Percentiles rank a stretch among this genome's conserved stretches.
Conservation (phyloP, 2,888 invertebrate genomes). For the Timema podura region DNA sequence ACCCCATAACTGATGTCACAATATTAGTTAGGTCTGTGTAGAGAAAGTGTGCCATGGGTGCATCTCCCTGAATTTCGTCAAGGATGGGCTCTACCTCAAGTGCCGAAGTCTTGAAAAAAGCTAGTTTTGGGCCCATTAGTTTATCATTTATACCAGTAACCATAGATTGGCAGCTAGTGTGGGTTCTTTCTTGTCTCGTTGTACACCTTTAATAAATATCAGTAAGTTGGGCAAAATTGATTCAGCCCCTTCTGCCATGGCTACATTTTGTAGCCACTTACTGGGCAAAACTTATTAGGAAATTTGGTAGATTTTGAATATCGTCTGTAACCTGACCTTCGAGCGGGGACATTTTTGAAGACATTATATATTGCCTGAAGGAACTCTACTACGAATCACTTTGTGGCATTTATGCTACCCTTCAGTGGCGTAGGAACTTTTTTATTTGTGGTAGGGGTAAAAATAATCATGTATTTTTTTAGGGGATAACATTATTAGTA, state of each 20-base stretch:
- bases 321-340: conserved; percentile 22
- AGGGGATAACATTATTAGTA: too few species aligned
- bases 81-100: conserved; percentile 27
- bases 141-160: conserved; percentile 21
- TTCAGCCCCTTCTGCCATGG: conserved; percentile 28
- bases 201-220: conserved; percentile 19
- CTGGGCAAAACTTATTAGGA: conserved; percentile 26
- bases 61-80: conserved; percentile 22
- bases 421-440: too few species aligned
- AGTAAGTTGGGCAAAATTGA: conserved; percentile 22
- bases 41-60: conserved; percentile 25
- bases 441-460: too few species aligned
- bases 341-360: conserved; percentile 27
- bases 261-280: conserved; percentile 28
- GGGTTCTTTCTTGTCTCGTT: conserved; percentile 17
- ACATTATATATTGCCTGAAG: conserved; percentile 25
- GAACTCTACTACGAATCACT: too few species aligned
- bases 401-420: too few species aligned
- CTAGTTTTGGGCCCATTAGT: conserved; percentile 23
- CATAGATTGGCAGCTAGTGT: conserved; percentile 18
- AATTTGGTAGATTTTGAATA: conserved; percentile 20
- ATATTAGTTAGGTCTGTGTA: not conserved
- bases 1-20: not conserved
- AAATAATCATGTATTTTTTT: too few species aligned
- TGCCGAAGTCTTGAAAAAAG: conserved; percentile 26